phyloP scores from a whole-genome alignment of 2,113 vertebrate species.

The Aegypius monachus region DNA sequence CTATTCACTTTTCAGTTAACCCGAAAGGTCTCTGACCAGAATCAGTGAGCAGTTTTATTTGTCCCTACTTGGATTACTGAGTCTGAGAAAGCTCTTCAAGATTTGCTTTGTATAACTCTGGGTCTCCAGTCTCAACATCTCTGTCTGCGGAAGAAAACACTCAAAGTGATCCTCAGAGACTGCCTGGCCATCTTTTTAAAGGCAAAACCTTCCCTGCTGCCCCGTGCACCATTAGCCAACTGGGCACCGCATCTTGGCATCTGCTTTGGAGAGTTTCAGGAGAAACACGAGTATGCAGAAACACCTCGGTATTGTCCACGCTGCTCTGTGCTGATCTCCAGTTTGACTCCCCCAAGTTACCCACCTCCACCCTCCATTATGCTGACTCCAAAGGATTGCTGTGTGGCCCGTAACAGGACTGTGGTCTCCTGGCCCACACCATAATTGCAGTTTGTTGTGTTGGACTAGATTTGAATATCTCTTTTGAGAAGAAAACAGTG shows the following conservation, averaged over 20 bases:
- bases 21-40: background rate
- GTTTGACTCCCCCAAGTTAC: background rate
- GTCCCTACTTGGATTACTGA: background rate
- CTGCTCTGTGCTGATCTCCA: background rate
- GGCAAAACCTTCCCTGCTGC: background rate
- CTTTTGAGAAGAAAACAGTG: background rate
- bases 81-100: background rate
- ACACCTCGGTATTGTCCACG: background rate
- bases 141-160: background rate
- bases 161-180: background rate
- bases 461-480: background rate
- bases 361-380: background rate
- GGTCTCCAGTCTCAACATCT: background rate
- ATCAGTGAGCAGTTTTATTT: background rate
- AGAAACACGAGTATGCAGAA: background rate
- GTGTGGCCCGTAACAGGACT: background rate
- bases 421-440: background rate
- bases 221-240: background rate
- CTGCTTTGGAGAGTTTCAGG: background rate
- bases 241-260: background rate
- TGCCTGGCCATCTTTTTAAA: background rate
- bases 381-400: background rate
- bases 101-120: background rate
- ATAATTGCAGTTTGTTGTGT: background rate
- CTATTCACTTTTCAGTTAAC: background rate